Conservation (phyloP, 2,888 invertebrate genomes). For the Desoria tigrina region DNA sequence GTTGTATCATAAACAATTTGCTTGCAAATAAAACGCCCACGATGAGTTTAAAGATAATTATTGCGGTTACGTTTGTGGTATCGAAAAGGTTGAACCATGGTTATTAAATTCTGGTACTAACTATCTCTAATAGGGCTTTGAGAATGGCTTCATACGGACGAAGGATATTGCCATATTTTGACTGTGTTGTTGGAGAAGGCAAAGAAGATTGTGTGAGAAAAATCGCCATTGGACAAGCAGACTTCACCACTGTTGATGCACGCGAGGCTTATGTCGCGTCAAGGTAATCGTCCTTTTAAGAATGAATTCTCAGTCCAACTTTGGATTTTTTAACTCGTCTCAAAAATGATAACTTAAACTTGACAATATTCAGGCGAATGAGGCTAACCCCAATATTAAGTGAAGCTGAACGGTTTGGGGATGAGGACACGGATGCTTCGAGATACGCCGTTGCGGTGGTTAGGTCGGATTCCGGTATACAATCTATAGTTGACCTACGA, state of each 20-base stretch:
- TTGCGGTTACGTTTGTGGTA: no score
- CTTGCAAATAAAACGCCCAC: no score
- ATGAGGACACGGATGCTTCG: conserved; percentile 52
- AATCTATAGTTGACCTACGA: conserved; percentile 49
- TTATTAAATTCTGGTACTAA: no score
- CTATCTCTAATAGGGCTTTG: no score
- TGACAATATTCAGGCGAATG: conserved; percentile 31
- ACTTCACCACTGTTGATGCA: conserved; percentile 71
- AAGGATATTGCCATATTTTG: conserved; percentile 75
- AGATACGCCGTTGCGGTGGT: conserved; percentile 50
- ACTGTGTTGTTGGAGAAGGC: conserved; percentile 69
- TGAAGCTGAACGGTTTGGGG: conserved; percentile 46
- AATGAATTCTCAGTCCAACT: no score
- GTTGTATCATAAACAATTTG: no score
- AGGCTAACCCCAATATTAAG: conserved; percentile 50
- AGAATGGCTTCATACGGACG: conserved; percentile 73
- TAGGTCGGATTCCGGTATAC: conserved; percentile 50
- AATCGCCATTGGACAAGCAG: conserved; percentile 66
- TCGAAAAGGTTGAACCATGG: no score
- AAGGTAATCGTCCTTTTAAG: conserved; percentile 61
- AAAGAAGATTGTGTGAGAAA: conserved; percentile 71
- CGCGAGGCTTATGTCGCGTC: conserved; percentile 71
- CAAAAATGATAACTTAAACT: background rate
- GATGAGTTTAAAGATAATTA: no score
- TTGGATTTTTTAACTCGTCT: no score